Conservation (phyloP, 2,113 vertebrate species). For the Seriola quinqueradiata region DNA sequence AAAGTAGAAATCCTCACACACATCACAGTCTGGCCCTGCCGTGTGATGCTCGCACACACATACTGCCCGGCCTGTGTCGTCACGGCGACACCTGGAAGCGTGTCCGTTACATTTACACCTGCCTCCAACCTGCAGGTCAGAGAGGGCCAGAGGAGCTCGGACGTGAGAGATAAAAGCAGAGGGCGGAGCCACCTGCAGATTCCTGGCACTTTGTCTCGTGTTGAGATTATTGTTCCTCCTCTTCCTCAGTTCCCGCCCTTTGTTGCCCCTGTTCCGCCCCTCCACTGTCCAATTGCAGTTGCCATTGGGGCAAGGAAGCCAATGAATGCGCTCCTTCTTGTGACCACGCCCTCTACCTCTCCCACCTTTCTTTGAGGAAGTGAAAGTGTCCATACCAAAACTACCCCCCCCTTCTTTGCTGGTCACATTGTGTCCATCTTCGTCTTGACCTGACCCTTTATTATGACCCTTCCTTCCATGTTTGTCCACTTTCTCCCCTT, state of each 20-base stretch:
- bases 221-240: slow-evolving; percentile 81
- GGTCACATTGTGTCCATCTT: slow-evolving; percentile 82
- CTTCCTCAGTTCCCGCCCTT: slow-evolving; percentile 81
- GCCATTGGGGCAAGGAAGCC: slow-evolving; percentile 71
- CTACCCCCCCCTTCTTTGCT: slow-evolving; percentile 74
- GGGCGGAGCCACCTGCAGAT: slow-evolving; percentile 42
- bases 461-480: slow-evolving; percentile 67
- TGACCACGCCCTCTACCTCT: slow-evolving; percentile 67
- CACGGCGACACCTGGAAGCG: slow-evolving; percentile 85
- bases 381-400: slow-evolving; percentile 18
- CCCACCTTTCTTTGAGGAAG: slow-evolving; percentile 63
- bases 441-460: slow-evolving; percentile 70
- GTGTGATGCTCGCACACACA: slow-evolving; percentile 90
- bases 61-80: slow-evolving; percentile 76
- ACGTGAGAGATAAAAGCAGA: slow-evolving; percentile 26
- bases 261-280: slow-evolving; percentile 58
- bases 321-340: slow-evolving; percentile 70
- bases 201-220: slow-evolving; percentile 52
- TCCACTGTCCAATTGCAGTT: slow-evolving; percentile 80
- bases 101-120: slow-evolving; percentile 91
- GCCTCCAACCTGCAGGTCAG: slow-evolving; percentile 89
- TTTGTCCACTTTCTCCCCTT: slow-evolving; percentile 66
- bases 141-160: slow-evolving; percentile 75
- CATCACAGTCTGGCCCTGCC: slow-evolving; percentile 87
- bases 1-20: slow-evolving; percentile 87